A percentile compares a stretch with the other conserved stretches of the same genome.
These are phyloP conservation scores for Elaphurus davidianus DNA, from an alignment of 2,113 vertebrate genomes.

Conservation along the genomic window DNA sequence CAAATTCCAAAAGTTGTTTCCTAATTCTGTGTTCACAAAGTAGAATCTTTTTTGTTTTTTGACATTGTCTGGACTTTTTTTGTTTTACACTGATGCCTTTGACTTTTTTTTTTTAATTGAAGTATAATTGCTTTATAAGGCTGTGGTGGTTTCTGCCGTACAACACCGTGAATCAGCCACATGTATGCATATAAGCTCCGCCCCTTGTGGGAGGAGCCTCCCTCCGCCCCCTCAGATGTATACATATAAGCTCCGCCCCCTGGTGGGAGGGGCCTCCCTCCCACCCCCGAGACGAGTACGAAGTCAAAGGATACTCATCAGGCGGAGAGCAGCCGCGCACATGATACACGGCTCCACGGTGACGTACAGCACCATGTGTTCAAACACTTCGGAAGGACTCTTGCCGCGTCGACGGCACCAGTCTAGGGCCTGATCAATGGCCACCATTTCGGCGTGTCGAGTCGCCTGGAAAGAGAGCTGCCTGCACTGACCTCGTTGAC, in stretches of 20 bases:
- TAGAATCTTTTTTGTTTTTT: neutral
- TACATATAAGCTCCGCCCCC: neutral
- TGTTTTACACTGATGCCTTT: neutral
- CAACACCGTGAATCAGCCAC: neutral
- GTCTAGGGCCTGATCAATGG: slow-evolving; percentile 89
- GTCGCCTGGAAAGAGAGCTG: slow-evolving; percentile 87
- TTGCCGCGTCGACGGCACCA: slow-evolving; percentile 84
- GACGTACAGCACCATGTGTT: slow-evolving; percentile 87
- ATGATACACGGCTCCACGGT: slow-evolving; percentile 98
- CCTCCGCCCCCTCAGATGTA: neutral
- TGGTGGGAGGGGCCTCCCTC: neutral
- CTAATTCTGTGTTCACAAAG: neutral
- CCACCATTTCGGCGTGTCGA: slow-evolving; percentile 96
- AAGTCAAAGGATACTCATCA: slow-evolving; percentile 91
- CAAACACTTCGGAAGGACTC: slow-evolving; percentile 82
- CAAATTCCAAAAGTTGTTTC: neutral
- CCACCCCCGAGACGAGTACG: neutral
- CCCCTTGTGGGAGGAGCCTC: neutral
- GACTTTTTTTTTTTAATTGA: neutral
- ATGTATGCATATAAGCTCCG: neutral
- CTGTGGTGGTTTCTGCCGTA: neutral
- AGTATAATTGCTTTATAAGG: neutral
- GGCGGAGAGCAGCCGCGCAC: slow-evolving; percentile 93
- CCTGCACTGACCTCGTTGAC: neutral
- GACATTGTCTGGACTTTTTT: neutral